Conservation (phyloP, 2,113 vertebrate genomes). For the Epinephelus lanceolatus region DNA sequence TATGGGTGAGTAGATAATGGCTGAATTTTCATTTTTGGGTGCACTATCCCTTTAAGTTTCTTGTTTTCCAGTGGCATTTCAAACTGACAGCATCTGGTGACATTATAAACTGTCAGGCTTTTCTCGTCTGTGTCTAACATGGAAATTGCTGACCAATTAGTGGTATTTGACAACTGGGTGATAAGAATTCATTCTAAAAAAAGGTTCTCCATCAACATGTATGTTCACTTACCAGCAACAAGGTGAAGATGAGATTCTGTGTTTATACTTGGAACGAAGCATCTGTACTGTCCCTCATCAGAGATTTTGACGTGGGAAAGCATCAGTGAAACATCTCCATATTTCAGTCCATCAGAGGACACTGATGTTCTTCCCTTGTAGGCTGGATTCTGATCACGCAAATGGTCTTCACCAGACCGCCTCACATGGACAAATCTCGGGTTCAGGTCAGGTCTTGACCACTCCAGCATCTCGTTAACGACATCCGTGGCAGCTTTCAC, state of each 20-base stretch:
- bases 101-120: too few species aligned
- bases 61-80: too few species aligned
- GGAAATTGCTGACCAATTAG: too few species aligned
- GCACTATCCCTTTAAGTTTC: too few species aligned
- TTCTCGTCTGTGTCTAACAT: too few species aligned
- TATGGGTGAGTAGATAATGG: too few species aligned
- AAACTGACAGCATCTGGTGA: too few species aligned
- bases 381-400: background rate
- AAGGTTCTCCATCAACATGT: background rate
- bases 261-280: background rate
- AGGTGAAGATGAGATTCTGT: background rate
- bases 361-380: background rate
- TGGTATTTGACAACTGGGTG: too few species aligned
- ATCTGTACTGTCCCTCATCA: background rate
- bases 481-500: background rate
- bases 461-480: background rate
- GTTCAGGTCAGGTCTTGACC: background rate
- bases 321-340: background rate
- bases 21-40: too few species aligned
- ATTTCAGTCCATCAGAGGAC: background rate
- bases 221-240: background rate
- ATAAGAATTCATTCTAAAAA: background rate
- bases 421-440: constrained; percentile 5
- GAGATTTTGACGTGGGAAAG: background rate
- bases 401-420: background rate